Evolutionary conservation across 2,113 vertebrate species (phyloP).

Genomic region (Capreolus pygargus): DNA sequence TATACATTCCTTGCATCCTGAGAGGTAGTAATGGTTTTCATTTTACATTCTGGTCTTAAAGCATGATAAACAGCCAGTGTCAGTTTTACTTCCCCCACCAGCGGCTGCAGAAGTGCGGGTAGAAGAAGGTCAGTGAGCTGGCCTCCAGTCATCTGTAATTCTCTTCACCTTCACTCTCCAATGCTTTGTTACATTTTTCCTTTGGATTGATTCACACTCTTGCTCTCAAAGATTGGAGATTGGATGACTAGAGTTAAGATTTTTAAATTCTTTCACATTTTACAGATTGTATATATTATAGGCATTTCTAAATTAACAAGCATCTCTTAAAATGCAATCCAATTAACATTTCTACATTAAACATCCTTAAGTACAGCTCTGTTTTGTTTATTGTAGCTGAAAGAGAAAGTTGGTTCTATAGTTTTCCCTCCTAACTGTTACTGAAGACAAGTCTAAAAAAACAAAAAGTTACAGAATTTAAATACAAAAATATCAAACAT

Average conservation of each 20-base stretch:
- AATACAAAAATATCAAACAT: neutral
- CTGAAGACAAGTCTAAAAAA: neutral
- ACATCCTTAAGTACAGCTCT: neutral
- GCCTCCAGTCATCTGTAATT: conserved; percentile 58
- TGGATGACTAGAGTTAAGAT: conserved; percentile 43
- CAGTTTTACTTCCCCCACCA: conserved; percentile 74
- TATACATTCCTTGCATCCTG: conserved; percentile 71
- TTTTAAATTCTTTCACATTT: conserved; percentile 47
- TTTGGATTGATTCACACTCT: conserved; percentile 14
- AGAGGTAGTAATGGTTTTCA: conserved; percentile 77
- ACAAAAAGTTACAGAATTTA: neutral
- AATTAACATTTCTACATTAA: neutral
- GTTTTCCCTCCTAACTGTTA: neutral
- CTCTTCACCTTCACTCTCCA: neutral
- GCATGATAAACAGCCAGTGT: conserved; percentile 79
- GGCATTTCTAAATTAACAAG: conserved; percentile 36
- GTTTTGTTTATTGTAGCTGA: neutral
- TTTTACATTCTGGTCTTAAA: conserved; percentile 77
- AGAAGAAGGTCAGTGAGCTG: conserved; percentile 56
- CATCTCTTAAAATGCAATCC: conserved; percentile 39
- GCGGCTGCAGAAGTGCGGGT: conserved; percentile 56
- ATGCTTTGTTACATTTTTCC: neutral
- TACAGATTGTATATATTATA: conserved; percentile 33
- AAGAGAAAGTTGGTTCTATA: neutral
- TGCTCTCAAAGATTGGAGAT: conserved; percentile 22